Conservation (phyloP, 2,888 invertebrate genomes). For the Eremobia ochroleuca region DNA sequence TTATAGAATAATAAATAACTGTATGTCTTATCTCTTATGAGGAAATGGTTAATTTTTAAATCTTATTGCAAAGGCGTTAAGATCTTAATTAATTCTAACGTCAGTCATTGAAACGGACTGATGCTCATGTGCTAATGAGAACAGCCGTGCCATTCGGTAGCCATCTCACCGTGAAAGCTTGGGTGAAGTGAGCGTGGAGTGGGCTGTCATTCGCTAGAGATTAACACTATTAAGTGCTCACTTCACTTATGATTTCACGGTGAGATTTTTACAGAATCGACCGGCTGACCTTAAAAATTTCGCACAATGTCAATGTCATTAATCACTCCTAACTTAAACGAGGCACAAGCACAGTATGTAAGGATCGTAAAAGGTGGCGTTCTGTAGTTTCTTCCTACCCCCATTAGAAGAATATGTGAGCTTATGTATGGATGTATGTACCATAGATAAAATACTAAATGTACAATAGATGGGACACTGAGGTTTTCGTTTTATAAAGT, state of each 20-base stretch:
- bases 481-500: too few species aligned
- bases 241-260: too few species aligned
- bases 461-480: too few species aligned
- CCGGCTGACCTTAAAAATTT: neutral
- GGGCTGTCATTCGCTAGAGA: too few species aligned
- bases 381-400: neutral
- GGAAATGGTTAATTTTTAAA: neutral
- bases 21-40: constrained; percentile 4
- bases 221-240: too few species aligned
- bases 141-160: too few species aligned
- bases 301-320: neutral
- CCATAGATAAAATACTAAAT: too few species aligned
- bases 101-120: neutral
- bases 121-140: constrained; percentile 1
- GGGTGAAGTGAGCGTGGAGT: too few species aligned
- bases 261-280: too few species aligned
- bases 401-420: neutral
- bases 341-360: neutral
- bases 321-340: neutral
- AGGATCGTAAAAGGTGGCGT: neutral
- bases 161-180: too few species aligned
- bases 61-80: constrained; percentile 12
- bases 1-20: constrained; percentile 26
- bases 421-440: neutral
- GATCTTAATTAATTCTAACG: neutral